A percentile compares a stretch with the other conserved stretches of the same genome.
Conservation (phyloP, 2,113 vertebrate genomes). For the Rana temporaria region DNA sequence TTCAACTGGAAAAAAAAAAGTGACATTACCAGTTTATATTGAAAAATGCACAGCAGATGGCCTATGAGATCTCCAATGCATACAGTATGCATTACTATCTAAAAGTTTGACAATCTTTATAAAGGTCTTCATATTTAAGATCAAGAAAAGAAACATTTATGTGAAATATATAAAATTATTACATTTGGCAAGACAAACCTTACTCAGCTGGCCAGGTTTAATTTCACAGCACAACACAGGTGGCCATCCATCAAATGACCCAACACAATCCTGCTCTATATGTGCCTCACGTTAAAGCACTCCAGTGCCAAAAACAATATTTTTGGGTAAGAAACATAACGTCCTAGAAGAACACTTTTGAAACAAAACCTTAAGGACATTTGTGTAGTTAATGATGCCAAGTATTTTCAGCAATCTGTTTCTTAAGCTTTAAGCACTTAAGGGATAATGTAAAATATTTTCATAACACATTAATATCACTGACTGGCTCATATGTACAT, state of each 20-base stretch:
- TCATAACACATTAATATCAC: conserved; percentile 49
- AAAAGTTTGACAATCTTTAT: conserved; percentile 65
- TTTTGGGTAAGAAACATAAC: conserved; percentile 68
- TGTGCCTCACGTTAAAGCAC: conserved; percentile 78
- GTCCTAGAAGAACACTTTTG: conserved; percentile 74
- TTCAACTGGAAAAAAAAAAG: too few species aligned
- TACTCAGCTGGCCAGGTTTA: conserved; percentile 66
- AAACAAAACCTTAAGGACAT: conserved; percentile 63
- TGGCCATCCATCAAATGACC: conserved; percentile 81
- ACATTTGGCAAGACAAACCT: conserved; percentile 71
- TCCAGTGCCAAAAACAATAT: conserved; percentile 79
- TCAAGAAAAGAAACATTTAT: conserved; percentile 78
- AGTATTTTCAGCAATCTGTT: conserved; percentile 46
- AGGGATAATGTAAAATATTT: conserved; percentile 48
- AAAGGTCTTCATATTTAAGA: conserved; percentile 66
- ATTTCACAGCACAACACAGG: conserved; percentile 76
- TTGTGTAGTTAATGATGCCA: conserved; percentile 48
- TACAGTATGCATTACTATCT: conserved; percentile 57
- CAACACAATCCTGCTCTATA: conserved; percentile 78
- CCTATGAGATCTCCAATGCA: not conserved
- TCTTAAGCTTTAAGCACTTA: conserved; percentile 49
- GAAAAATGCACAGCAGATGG: too few species aligned
- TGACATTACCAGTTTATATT: too few species aligned
- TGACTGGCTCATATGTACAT: conserved; percentile 33
- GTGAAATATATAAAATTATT: conserved; percentile 79